Evolutionary conservation across 2,113 vertebrate species (phyloP), one percentile per base, ranked within the genome.

Genomic region (Brienomyrus brachyistius): DNA sequence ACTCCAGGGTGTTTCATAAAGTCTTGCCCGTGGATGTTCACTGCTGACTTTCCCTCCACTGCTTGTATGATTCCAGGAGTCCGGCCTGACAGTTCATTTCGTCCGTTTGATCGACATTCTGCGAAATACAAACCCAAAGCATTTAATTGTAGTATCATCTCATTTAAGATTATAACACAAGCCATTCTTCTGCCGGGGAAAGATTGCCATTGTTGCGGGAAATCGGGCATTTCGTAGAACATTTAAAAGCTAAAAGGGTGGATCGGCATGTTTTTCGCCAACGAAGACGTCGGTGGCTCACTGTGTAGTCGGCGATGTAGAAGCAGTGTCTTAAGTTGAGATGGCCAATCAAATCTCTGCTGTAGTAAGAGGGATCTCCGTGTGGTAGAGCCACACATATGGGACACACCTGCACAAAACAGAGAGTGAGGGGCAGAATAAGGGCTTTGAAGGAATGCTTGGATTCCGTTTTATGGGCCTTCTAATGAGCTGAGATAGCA

Each of bases 291-390:
- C 10, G 11, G 8, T 43, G 15, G 5, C 96, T 96, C 95, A 97
- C 97, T 95, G 95, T 96, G 92, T 96, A 96, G 88, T 97, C 95
- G 91, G 94, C 94, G 35, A 95, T 96, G 92, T 96, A 95, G 95
- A 96, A 96, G n/a, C 92, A 95, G 92, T 97, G 97, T 89, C 97
- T 96, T 87, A 95, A 93, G 94, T 96, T 97, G 92, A 97, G 94
- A 93, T 97, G 97, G 89, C 91, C 95, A 93, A 97, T 95, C 82
- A 98, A 95, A 95, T 97, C 94, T 92, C 94, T 95, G 94, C 96
- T 97, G 92, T 94, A 92, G 93, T 96, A 96, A 92, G 93, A 95
- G 92, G 95, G 94, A 94, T 97, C 94, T 92, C 96, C 97, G 94
- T 96, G 96, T 87, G 96, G 97, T 93, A 97, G 93, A 91, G 94